phyloP scores from a whole-genome alignment of 92 coral and sea anemone species.

The Palythoa grandis region DNA sequence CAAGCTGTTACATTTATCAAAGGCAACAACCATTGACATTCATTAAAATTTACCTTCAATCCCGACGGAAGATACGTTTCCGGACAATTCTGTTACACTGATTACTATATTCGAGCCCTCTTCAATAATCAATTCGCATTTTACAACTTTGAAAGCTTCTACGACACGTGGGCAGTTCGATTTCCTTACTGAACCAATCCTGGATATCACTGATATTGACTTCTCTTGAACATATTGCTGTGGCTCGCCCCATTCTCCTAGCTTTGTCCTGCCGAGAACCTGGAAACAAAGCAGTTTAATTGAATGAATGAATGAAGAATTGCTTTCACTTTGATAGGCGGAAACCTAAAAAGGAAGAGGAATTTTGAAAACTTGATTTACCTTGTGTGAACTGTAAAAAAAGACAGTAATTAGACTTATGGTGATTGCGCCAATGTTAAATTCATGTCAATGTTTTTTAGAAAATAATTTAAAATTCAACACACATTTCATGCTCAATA shows the following conservation, averaged over 20 bases:
- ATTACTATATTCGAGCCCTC: constrained; percentile 54
- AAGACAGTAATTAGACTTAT: too few relatives aligned
- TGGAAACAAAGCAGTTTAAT: constrained; percentile 4
- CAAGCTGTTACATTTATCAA: too few relatives aligned
- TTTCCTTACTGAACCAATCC: constrained; percentile 23
- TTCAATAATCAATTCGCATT: constrained; percentile 34
- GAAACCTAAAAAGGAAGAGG: too few relatives aligned
- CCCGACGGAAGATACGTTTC: background rate
- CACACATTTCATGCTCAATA: too few relatives aligned
- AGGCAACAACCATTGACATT: background rate
- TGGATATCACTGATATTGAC: constrained; percentile 12
- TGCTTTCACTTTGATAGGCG: too few relatives aligned
- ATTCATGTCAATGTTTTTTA: background rate
- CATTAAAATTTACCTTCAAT: background rate
- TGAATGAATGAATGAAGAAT: too few relatives aligned
- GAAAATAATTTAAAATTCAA: background rate
- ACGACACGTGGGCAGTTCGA: constrained; percentile 44
- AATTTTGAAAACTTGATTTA: too few relatives aligned
- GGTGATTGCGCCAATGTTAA: too few relatives aligned
- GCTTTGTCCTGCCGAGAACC: constrained; percentile 54
- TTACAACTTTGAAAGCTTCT: constrained; percentile 43
- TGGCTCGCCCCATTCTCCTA: constrained; percentile 65
- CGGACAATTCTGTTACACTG: background rate
- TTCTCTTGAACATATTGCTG: constrained; percentile 34
- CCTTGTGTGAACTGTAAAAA: too few relatives aligned